These are phyloP conservation scores for Trialeurodes vaporariorum DNA, from an alignment of 1,140 invertebrate genomes.

Conservation along the genomic window DNA sequence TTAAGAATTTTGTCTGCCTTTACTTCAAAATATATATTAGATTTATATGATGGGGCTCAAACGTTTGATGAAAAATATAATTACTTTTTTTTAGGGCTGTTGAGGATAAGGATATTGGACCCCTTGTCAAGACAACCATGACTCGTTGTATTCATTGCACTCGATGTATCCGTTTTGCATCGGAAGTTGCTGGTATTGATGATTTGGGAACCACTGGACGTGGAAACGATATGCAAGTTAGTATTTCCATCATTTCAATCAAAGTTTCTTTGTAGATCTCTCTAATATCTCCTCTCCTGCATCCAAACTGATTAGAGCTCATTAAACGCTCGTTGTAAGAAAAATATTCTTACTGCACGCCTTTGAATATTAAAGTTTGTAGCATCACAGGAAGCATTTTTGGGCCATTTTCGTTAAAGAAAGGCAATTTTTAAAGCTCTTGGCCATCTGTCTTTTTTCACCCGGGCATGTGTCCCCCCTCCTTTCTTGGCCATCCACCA, in stretches of 20 bases:
- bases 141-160: slow-evolving; percentile 99
- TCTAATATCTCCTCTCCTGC: too few relatives aligned
- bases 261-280: background rate
- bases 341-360: background rate
- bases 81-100: slow-evolving; percentile 74
- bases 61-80: too few relatives aligned
- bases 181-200: slow-evolving; percentile 94
- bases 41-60: too few relatives aligned
- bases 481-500: background rate
- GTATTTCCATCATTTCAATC: background rate
- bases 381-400: too few relatives aligned
- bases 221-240: slow-evolving; percentile 86
- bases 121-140: slow-evolving; percentile 98
- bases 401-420: too few relatives aligned
- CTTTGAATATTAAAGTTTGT: too few relatives aligned
- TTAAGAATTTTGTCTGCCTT: too few relatives aligned
- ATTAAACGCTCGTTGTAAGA: background rate
- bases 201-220: slow-evolving; percentile 95
- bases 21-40: too few relatives aligned
- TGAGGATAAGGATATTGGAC: slow-evolving; percentile 98
- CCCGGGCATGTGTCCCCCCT: background rate
- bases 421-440: too few relatives aligned
- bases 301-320: too few relatives aligned
- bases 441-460: too few relatives aligned
- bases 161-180: slow-evolving; percentile 91